Percentiles rank a stretch among this genome's conserved stretches.
Evolutionary conservation across 2,888 invertebrate genomes (phyloP).

Genomic region (Synergus laeviventris): DNA sequence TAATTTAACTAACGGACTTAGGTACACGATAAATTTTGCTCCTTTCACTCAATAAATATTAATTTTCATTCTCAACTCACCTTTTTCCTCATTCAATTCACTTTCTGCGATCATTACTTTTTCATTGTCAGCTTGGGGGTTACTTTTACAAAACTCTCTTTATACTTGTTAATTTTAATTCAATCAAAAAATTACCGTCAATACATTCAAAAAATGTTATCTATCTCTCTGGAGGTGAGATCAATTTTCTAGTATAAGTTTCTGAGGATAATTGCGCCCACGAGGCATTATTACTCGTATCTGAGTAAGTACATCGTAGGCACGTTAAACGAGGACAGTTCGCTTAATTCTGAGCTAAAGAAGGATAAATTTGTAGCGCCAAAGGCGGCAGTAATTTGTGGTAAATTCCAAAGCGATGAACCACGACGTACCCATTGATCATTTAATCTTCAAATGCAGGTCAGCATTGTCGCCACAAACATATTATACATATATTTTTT

Average conservation of each 20-base stretch:
- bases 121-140: background rate
- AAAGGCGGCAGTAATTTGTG: slow-evolving; percentile 17
- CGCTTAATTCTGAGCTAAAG: slow-evolving; percentile 42
- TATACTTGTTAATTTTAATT: background rate
- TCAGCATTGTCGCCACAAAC: slow-evolving; percentile 17
- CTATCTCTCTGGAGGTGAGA: background rate
- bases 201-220: background rate
- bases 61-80: slow-evolving; percentile 7
- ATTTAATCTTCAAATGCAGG: slow-evolving; percentile 22
- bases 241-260: slow-evolving; percentile 21
- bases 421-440: slow-evolving; percentile 6
- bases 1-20: slow-evolving; percentile 19
- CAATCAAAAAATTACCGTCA: background rate
- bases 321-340: background rate
- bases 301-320: slow-evolving; percentile 1
- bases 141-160: no score
- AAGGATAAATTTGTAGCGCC: slow-evolving; percentile 41
- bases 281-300: slow-evolving; percentile 16
- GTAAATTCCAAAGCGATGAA: background rate
- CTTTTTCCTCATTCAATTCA: slow-evolving; percentile 7
- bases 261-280: slow-evolving; percentile 29
- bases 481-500: background rate
- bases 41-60: slow-evolving; percentile 35
- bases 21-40: slow-evolving; percentile 21
- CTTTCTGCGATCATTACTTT: background rate